Base-by-base conservation (phyloP, 2,888 invertebrate species). In the Psylliodes chrysocephalus region DNA sequence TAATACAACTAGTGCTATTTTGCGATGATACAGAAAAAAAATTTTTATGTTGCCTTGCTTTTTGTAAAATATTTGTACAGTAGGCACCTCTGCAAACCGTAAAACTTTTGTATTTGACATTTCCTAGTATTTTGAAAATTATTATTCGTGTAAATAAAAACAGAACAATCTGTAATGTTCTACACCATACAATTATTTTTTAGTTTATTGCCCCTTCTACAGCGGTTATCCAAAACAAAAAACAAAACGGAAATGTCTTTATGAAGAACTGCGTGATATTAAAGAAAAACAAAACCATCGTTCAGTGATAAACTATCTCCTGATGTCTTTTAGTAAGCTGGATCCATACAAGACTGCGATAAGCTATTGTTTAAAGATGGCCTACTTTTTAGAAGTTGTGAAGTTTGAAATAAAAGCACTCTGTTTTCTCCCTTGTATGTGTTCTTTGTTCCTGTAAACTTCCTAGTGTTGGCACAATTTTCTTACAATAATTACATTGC, bases 361-460 rank as follows among this genome's bases (percentile, higher is more conserved):
- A 70, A 72, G 69, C 65, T 64, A 67, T 60, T 64, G 61, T 64
- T 46, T 63, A 30, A 62, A 62, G 62, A 64, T 67, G 67, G 55
- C 62, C 63, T 60, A 64, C 46, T 67, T 67, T 67, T 57, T 47
- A 35, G 53, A 30, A 17, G 51, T 42, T 35, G 55, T 28, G 46
- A 51, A 18, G 51, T 51, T 61, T 54, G 38, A 67, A 69, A 71
- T 66, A 71, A 71, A 60, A 69, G 64, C 63, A 59, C 60, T 40
- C 40, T 59, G 66, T 66, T 60, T 63, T 63, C 66, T 65, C 67
- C 66, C 63, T 70, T 72, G 69, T 71, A 69, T 18, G 18, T 71
- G 67, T 69, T 57, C 63, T 63, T 68, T 68, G 68, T 66, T 68
- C 56, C 68, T 73, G 65, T 67, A 69, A 73, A 70, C 67, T 70